These are phyloP conservation scores for Drosophila rufa DNA, from an alignment of 1,140 invertebrate genomes.

Conservation along the genomic window DNA sequence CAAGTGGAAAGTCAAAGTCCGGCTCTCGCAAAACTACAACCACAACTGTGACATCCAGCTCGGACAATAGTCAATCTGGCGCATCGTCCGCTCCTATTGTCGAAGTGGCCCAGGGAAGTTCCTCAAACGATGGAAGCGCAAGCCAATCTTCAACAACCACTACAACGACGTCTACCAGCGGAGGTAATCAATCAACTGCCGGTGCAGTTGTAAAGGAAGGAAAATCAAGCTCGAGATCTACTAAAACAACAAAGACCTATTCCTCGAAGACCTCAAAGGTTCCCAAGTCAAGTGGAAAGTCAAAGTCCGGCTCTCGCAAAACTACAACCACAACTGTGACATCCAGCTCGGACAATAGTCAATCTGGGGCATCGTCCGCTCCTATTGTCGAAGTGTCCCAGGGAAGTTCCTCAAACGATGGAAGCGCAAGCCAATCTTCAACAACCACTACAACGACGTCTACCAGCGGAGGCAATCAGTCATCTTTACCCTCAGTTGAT, in stretches of 20 bases:
- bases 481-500: background rate
- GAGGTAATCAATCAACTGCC: background rate
- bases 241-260: conserved; percentile 31
- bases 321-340: conserved; percentile 19
- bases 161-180: background rate
- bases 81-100: background rate
- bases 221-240: conserved; percentile 9
- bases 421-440: conserved; percentile 8
- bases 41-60: conserved; percentile 13
- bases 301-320: background rate
- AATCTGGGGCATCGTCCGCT: background rate
- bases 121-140: background rate
- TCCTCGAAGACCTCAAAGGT: conserved; percentile 4
- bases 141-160: conserved; percentile 1
- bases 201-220: background rate
- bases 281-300: background rate
- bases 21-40: conserved; percentile 10
- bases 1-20: background rate
- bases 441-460: conserved; percentile 19
- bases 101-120: background rate
- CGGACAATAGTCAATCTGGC: background rate
- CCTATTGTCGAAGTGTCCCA: background rate
- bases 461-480: background rate
- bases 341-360: background rate
- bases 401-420: background rate